These are phyloP conservation scores for Megaceryle maxima DNA, from an alignment of 2,113 vertebrate genomes.

Conservation along the genomic window DNA sequence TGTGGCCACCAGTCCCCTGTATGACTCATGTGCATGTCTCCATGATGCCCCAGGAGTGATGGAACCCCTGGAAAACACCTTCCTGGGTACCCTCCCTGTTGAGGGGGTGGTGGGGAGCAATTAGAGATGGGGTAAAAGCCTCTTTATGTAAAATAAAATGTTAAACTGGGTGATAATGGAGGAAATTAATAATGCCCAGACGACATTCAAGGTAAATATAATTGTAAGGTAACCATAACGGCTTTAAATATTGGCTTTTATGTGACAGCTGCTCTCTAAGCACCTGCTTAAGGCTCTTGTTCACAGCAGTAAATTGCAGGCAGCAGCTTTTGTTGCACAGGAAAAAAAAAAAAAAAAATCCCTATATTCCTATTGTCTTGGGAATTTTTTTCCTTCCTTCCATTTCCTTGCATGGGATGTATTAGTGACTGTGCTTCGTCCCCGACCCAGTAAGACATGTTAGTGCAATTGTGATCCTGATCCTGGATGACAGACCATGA, in stretches of 20 bases:
- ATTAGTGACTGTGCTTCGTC: neutral
- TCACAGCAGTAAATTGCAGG: neutral
- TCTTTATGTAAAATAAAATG: neutral
- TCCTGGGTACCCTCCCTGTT: neutral
- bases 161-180: neutral
- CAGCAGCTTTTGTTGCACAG: neutral
- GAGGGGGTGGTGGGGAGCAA: neutral
- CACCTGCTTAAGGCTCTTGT: constrained; percentile 41
- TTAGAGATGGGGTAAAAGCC: neutral
- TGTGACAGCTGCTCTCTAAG: constrained; percentile 59
- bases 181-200: constrained; percentile 45
- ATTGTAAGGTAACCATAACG: constrained; percentile 51
- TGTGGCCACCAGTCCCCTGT: fast-evolving
- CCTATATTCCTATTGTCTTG: neutral
- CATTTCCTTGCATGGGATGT: neutral
- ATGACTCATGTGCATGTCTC: fast-evolving
- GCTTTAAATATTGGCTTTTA: constrained; percentile 41
- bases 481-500: neutral
- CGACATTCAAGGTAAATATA: constrained; percentile 47
- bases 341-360: neutral
- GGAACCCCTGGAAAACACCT: fast-evolving
- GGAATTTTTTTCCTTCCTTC: neutral
- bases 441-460: neutral
- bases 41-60: fast-evolving
- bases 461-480: neutral